Base-by-base conservation (phyloP, 2,113 vertebrate species). In the Hiodon tergisus region DNA sequence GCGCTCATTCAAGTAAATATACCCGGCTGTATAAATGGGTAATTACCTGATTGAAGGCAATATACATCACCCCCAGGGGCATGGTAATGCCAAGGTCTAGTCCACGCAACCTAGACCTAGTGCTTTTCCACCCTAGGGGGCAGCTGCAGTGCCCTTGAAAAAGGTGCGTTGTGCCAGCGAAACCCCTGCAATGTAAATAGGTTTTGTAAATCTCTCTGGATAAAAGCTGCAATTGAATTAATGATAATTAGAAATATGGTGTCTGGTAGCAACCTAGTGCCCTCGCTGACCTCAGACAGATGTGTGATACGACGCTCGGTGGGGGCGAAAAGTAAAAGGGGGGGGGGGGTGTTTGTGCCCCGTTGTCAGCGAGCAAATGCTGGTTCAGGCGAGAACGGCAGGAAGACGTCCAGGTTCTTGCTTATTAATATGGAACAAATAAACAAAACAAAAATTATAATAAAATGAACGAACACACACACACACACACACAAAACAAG, bases 401-500 rank as follows among this genome's bases (percentile, higher is more conserved):
- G 80, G 84, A 89, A 78, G 85, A 85, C 82, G 78, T 85, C 85
- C 72, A 79, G 75, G 81, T 74, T 80, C 81, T 82, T 84, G 79
- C 85, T 84, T 81, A 86, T 87, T 85, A 85, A 87, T 81, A 83
- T 78, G 75, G 67, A 76, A 63, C 59, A 71, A 76, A 76, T 71
- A 71, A 76, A 76, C 68, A 76, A 78, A 80, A 71, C 78, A 77
- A 76, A 81, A 80, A 79, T 31, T 31, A 31, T 31, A 31, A 31
- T 31, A 31, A 31, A 31, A 31, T 31, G 31, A 31, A 31, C 31
- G 81, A 79, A 86, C 31, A 31, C 31, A 81, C 81, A 79, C 81
- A 81, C 77, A 86, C 77, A 6, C 87, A 87, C 83, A 83, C 83
- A 84, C 86, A 86, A 87, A 88, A 79, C 86, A 91, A 89, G 88